Conservation (phyloP, 2,797 vertebrate species). For the Phalloptychus januarius region DNA sequence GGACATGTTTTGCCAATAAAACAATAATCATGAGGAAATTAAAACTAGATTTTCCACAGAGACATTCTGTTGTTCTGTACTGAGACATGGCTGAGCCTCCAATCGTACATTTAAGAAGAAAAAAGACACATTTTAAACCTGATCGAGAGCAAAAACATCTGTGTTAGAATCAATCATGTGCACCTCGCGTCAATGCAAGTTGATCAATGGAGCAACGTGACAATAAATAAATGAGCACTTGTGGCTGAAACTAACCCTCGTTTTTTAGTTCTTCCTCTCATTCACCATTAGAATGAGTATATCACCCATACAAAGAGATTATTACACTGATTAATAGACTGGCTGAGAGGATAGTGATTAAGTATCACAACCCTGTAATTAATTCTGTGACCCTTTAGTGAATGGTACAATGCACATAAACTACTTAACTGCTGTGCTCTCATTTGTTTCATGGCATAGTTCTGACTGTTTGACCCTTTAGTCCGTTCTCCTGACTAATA, state of each 20-base stretch:
- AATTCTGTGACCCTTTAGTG: conserved; percentile 10
- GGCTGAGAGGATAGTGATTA: conserved; percentile 20
- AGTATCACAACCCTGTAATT: conserved; percentile 24
- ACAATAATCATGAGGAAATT: neutral
- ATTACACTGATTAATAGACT: conserved; percentile 22
- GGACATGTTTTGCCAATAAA: neutral
- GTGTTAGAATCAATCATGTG: neutral
- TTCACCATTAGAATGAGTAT: conserved; percentile 8
- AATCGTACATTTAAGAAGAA: neutral
- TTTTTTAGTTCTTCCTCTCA: conserved; percentile 23
- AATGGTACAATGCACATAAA: conserved; percentile 19
- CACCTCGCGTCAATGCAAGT: neutral
- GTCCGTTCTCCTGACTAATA: neutral
- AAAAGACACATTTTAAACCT: neutral
- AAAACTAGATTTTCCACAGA: neutral
- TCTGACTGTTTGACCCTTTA: conserved; percentile 12
- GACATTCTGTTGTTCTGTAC: neutral
- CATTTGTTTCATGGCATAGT: neutral
- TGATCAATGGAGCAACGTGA: conserved; percentile 2
- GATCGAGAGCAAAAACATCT: neutral
- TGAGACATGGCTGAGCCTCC: neutral
- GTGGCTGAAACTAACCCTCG: conserved; percentile 5
- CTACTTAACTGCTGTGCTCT: neutral
- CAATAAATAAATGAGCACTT: conserved; percentile 25
- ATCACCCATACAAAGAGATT: conserved; percentile 19